Percentiles rank a stretch among this genome's conserved stretches.
Conservation (phyloP, 2,113 vertebrate genomes). For the Microtus richardsoni region DNA sequence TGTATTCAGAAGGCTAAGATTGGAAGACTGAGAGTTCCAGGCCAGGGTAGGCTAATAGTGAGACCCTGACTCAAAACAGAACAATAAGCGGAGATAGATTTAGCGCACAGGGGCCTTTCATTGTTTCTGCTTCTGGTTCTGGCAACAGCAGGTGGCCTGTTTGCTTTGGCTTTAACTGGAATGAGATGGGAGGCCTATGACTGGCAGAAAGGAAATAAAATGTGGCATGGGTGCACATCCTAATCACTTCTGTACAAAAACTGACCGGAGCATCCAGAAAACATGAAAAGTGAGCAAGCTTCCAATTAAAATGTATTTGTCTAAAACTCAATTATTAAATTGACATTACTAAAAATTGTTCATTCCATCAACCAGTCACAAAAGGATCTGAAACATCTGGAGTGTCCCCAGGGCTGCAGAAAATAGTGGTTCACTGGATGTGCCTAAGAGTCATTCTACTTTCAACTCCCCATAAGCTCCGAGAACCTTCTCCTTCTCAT, state of each 20-base stretch:
- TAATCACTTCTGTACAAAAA: background rate
- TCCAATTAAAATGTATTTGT: background rate
- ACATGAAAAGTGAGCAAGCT: slow-evolving; percentile 7
- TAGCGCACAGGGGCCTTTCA: background rate
- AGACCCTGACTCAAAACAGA: background rate
- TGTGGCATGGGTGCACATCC: background rate
- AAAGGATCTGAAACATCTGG: background rate
- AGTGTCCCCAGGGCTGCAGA: background rate
- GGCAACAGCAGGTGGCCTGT: background rate
- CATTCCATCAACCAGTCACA: background rate
- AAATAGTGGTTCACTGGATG: background rate
- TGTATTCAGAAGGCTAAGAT: background rate
- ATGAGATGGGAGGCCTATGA: background rate
- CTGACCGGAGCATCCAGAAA: background rate
- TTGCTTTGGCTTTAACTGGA: slow-evolving; percentile 16
- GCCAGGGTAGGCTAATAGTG: background rate
- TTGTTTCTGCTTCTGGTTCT: background rate
- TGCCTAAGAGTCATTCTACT: background rate
- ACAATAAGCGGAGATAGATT: background rate
- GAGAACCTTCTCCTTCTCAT: background rate
- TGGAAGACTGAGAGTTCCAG: background rate
- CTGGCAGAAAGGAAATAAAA: background rate
- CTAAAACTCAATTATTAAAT: slow-evolving; percentile 18
- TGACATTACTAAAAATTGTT: background rate
- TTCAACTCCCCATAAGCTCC: background rate